These are phyloP conservation scores for Alethe diademata DNA, from an alignment of 2,113 vertebrate species.

Conservation along the genomic window DNA sequence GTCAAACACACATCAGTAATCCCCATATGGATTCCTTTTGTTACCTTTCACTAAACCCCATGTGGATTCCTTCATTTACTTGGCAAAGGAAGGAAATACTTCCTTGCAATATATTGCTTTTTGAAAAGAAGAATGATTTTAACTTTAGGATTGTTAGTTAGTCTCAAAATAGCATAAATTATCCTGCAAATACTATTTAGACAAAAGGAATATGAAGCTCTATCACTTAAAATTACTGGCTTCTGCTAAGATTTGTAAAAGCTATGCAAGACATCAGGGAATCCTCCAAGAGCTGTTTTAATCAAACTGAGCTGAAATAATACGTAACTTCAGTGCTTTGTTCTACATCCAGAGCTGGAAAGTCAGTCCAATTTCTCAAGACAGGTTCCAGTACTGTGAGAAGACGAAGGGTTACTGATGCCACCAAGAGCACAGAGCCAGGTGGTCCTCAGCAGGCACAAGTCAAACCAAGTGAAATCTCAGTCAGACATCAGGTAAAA, in stretches of 20 bases:
- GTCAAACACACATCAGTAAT: not conserved
- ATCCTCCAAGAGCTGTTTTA: not conserved
- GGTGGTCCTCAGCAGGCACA: not conserved
- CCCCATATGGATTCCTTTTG: not conserved
- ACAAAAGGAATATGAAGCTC: not conserved
- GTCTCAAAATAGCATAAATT: not conserved
- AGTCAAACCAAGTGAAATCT: not conserved
- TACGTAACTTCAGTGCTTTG: not conserved
- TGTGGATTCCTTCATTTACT: not conserved
- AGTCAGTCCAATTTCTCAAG: not conserved
- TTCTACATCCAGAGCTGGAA: not conserved
- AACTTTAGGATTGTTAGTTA: not conserved
- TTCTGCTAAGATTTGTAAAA: not conserved
- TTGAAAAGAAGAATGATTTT: not conserved
- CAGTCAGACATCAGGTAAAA: not conserved
- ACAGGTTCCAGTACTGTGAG: not conserved
- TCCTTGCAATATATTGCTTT: not conserved
- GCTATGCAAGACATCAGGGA: not conserved
- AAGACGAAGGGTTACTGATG: not conserved
- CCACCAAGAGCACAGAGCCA: not conserved
- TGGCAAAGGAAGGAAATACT: not conserved
- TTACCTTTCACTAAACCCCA: conserved; percentile 2
- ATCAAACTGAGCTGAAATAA: not conserved
- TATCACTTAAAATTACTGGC: not conserved
- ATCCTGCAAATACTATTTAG: not conserved